Percentiles rank a stretch among this genome's conserved stretches.
Evolutionary conservation across 2,113 vertebrate species (phyloP).

Genomic region (Zosterops pallidus): DNA sequence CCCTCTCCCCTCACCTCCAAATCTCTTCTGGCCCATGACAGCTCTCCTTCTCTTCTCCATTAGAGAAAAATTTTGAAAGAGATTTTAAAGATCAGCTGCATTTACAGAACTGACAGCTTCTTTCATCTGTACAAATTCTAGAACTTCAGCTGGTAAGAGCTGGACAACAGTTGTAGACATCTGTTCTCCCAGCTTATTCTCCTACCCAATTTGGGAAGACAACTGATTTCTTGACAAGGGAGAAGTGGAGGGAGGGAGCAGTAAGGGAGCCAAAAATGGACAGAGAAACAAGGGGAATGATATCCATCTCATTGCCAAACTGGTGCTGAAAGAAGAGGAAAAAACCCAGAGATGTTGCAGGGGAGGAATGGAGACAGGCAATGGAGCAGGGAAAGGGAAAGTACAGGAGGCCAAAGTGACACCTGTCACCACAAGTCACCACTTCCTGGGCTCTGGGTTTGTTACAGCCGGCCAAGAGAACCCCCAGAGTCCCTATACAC

Average conservation of each 20-base stretch:
- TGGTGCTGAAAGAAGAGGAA: conserved; percentile 57
- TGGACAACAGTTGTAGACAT: not conserved
- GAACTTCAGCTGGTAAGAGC: not conserved
- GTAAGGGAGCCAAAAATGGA: conserved; percentile 40
- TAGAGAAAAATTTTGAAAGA: not conserved
- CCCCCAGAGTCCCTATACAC: conserved; percentile 36
- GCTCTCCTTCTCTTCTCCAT: not conserved
- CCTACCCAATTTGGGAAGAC: not conserved
- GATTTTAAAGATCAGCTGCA: not conserved
- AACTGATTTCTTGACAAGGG: not conserved
- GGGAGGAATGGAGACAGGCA: conserved; percentile 45
- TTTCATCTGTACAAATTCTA: not conserved
- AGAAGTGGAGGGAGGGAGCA: conserved; percentile 51
- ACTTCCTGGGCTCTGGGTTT: conserved; percentile 50
- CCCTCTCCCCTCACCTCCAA: not conserved
- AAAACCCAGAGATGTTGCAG: conserved; percentile 28
- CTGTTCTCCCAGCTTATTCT: not conserved
- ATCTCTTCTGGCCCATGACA: not conserved
- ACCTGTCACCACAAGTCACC: conserved; percentile 42
- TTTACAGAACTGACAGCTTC: not conserved
- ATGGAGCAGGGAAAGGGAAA: conserved; percentile 6
- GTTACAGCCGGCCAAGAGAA: conserved; percentile 17
- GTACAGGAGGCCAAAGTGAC: conserved; percentile 27
- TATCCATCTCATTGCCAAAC: conserved; percentile 53
- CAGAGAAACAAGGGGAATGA: conserved; percentile 40